These are phyloP conservation scores for Bacillus rossius DNA, from an alignment of 1,140 invertebrate genomes.

Conservation along the genomic window DNA sequence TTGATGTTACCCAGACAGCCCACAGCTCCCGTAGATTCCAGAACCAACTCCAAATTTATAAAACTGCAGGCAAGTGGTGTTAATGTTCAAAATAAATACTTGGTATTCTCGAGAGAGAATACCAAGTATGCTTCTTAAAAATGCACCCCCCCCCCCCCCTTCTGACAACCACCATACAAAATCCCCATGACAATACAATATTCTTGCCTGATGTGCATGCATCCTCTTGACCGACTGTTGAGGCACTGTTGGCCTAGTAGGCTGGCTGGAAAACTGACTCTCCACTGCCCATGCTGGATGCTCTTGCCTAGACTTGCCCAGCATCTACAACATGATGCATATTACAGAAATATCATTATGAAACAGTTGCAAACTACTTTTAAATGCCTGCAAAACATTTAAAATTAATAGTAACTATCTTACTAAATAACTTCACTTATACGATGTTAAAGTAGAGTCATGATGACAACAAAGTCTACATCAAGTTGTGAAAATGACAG, in stretches of 20 bases:
- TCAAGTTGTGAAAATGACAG: background rate
- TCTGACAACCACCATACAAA: too few species aligned
- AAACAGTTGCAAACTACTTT: background rate
- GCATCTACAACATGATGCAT: slow-evolving; percentile 26
- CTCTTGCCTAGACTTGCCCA: slow-evolving; percentile 36
- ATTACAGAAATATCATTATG: background rate
- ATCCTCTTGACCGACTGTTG: background rate
- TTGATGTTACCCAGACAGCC: too few species aligned
- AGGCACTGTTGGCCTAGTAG: too few species aligned
- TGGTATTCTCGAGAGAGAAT: too few species aligned
- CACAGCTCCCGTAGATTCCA: too few species aligned
- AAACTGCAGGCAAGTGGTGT: too few species aligned
- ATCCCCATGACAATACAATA: too few species aligned
- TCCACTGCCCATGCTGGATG: slow-evolving; percentile 33
- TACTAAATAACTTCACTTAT: background rate
- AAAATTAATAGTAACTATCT: background rate
- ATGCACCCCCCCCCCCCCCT: too few species aligned
- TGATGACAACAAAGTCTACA: background rate
- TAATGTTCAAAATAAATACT: too few species aligned
- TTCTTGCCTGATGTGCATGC: too few species aligned
- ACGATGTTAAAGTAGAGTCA: background rate
- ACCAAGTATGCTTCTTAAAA: too few species aligned
- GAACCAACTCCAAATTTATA: too few species aligned
- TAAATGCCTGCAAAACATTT: background rate
- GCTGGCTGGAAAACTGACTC: slow-evolving; percentile 2